These are phyloP conservation scores for Syritta pipiens DNA, from an alignment of 2,888 invertebrate species.

Conservation along the genomic window DNA sequence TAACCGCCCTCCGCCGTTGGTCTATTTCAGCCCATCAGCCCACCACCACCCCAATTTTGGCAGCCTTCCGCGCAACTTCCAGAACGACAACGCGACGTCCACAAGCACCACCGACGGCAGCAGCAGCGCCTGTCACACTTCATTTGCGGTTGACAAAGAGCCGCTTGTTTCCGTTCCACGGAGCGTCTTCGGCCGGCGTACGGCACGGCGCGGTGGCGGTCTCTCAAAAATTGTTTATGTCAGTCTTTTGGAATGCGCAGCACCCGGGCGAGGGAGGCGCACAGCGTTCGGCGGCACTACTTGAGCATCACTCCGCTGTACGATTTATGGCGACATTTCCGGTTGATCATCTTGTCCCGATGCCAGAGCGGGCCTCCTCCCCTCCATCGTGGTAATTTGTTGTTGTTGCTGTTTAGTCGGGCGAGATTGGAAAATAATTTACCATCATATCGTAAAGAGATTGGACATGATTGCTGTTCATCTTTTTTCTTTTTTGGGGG, in stretches of 20 bases:
- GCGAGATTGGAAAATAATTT: constrained; percentile 52
- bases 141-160: constrained; percentile 49
- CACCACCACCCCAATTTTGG: background rate
- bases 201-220: background rate
- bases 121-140: constrained; percentile 39
- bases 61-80: background rate
- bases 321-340: constrained; percentile 61
- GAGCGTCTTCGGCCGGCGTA: constrained; percentile 2
- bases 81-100: background rate
- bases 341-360: constrained; percentile 30
- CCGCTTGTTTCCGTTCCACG: constrained; percentile 33
- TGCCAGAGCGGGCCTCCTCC: background rate
- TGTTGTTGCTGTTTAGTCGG: constrained; percentile 36
- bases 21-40: background rate
- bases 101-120: constrained; percentile 19
- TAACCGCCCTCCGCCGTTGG: background rate
- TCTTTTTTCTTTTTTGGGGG: too few relatives aligned
- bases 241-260: constrained; percentile 17
- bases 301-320: constrained; percentile 29
- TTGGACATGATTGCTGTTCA: constrained; percentile 31
- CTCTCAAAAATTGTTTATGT: constrained; percentile 29
- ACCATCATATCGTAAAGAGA: constrained; percentile 27
- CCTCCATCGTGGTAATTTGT: too few relatives aligned
- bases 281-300: background rate
- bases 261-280: background rate